These are phyloP conservation scores for Mesoligia furuncula DNA, from an alignment of 2,888 invertebrate genomes.

Conservation along the genomic window DNA sequence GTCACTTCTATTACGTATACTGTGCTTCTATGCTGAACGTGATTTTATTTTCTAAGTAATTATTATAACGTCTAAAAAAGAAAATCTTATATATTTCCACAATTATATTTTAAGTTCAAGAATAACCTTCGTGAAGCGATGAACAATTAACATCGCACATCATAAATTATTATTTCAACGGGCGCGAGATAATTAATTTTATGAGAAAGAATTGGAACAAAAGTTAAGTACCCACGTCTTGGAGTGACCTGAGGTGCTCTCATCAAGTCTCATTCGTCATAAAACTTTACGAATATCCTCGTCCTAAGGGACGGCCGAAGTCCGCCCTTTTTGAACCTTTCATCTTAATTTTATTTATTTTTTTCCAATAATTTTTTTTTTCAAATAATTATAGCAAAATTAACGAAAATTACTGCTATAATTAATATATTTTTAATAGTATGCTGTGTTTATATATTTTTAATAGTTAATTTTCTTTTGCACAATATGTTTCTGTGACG, in stretches of 20 bases:
- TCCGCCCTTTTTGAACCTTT: constrained; percentile 12
- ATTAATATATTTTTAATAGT: not conserved
- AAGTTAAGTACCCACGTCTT: constrained; percentile 3
- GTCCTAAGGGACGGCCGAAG: not conserved
- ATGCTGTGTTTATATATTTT: too few species aligned
- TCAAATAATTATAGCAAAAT: too few species aligned
- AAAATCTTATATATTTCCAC: not conserved
- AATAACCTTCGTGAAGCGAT: not conserved
- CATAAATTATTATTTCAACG: not conserved
- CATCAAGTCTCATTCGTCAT: constrained; percentile 51
- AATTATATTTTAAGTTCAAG: not conserved
- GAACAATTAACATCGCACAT: not conserved
- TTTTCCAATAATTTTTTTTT: too few species aligned
- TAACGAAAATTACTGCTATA: not conserved
- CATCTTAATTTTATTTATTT: not conserved
- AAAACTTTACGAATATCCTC: constrained; percentile 44
- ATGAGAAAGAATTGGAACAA: constrained; percentile 21
- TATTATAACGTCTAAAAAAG: too few species aligned
- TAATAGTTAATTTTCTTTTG: too few species aligned
- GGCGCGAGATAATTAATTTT: not conserved
- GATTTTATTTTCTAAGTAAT: not conserved
- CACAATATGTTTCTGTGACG: too few species aligned
- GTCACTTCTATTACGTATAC: not conserved
- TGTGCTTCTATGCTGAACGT: not conserved
- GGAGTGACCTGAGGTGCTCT: not conserved